Conservation (phyloP, 2,888 invertebrate species). For the Lysandra bellargus region DNA sequence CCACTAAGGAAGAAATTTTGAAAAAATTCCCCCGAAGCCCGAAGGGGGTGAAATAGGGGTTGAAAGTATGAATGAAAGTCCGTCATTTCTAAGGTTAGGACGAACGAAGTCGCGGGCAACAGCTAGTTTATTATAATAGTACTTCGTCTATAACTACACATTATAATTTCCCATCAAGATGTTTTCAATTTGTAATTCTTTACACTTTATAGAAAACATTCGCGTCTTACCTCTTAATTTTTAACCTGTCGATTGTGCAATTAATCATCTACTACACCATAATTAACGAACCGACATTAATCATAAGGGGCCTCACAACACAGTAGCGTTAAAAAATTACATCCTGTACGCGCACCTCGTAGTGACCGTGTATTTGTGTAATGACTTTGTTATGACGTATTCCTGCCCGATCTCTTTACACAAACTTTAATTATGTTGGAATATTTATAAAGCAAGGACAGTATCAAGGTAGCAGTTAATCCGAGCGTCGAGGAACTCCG, state of each 20-base stretch:
- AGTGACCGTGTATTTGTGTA: slow-evolving; percentile 23
- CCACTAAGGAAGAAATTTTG: too few species aligned
- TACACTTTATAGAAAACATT: neutral
- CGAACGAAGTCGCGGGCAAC: too few species aligned
- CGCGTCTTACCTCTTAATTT: neutral
- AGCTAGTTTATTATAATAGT: too few species aligned
- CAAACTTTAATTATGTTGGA: slow-evolving; percentile 30
- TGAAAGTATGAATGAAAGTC: too few species aligned
- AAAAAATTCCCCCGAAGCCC: too few species aligned
- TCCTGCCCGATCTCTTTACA: slow-evolving; percentile 18
- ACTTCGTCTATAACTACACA: neutral
- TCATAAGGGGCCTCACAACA: neutral
- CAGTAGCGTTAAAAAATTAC: slow-evolving; percentile 12
- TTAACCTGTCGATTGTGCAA: neutral
- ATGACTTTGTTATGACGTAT: slow-evolving; percentile 25
- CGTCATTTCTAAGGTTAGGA: too few species aligned
- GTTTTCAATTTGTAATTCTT: neutral
- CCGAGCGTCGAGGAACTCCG: slow-evolving; percentile 1
- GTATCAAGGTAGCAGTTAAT: slow-evolving; percentile 28
- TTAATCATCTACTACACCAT: slow-evolving; percentile 1
- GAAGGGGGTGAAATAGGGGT: too few species aligned
- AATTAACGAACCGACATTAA: neutral
- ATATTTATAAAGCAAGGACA: slow-evolving; percentile 31
- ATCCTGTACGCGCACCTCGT: neutral
- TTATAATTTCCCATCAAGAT: neutral